phyloP scores from a whole-genome alignment of 2,888 invertebrate species.

The Apodemia zela region DNA sequence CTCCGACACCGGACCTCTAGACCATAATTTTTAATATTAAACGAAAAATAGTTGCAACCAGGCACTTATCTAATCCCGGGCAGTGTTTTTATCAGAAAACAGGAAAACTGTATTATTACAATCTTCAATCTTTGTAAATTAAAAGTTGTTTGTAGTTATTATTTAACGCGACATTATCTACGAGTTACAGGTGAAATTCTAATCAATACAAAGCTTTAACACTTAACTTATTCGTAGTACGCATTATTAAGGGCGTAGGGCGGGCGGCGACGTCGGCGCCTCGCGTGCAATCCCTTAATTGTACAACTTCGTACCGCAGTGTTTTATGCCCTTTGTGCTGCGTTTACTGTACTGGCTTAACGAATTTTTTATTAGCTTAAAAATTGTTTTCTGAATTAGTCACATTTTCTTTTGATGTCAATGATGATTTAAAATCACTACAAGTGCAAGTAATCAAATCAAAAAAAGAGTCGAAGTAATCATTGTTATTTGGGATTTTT shows the following conservation, averaged over 20 bases:
- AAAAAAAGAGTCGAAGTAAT: too few species aligned
- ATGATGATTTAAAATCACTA: too few species aligned
- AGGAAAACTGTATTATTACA: too few species aligned
- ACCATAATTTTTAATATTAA: too few species aligned
- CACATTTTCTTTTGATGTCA: too few species aligned
- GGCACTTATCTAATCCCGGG: too few species aligned
- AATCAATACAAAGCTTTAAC: constrained; percentile 36
- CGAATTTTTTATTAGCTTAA: not conserved
- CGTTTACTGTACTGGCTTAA: constrained; percentile 17
- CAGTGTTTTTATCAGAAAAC: too few species aligned
- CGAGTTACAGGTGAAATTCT: constrained; percentile 14
- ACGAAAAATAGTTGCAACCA: too few species aligned
- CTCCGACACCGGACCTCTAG: too few species aligned
- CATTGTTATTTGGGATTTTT: too few species aligned
- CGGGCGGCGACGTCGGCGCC: constrained; percentile 64
- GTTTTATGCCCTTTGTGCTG: constrained; percentile 24
- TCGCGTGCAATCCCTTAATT: constrained; percentile 67
- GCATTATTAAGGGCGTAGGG: constrained; percentile 16
- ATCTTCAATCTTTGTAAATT: not conserved
- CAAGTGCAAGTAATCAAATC: too few species aligned
- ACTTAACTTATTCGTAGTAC: constrained; percentile 26
- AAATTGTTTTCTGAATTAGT: too few species aligned
- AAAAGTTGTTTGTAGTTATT: not conserved
- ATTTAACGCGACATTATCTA: constrained; percentile 10
- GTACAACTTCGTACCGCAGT: constrained; percentile 41